Evolutionary conservation across 2,797 vertebrate genomes (phyloP).

Genomic region (Podarcis siculus): DNA sequence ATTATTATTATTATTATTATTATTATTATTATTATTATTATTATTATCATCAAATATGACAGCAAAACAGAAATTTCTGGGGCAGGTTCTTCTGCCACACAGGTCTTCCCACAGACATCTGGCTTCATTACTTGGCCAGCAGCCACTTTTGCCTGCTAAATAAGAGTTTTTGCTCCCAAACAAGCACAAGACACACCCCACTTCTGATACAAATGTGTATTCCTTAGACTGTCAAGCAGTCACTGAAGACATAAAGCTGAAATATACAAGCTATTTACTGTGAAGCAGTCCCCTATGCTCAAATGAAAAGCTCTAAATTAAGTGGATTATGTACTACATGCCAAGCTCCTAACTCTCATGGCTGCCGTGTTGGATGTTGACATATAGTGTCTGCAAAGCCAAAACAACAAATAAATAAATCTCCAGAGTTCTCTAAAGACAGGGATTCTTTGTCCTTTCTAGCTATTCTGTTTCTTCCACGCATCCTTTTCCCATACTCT

Average conservation of each 20-base stretch:
- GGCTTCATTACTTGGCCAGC: neutral
- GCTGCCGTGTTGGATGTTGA: neutral
- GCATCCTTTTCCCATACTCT: neutral
- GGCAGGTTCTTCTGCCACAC: neutral
- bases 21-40: too few species aligned
- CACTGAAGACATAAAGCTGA: neutral
- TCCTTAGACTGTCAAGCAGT: neutral
- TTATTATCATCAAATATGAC: neutral
- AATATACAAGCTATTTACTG: neutral
- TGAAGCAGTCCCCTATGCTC: neutral
- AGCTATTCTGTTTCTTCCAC: neutral
- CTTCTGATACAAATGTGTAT: neutral
- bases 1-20: too few species aligned
- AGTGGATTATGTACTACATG: neutral
- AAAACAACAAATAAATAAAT: too few species aligned
- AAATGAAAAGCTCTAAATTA: neutral
- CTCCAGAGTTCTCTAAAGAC: neutral
- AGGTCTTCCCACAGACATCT: neutral
- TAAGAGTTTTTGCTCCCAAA: neutral
- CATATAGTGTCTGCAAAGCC: too few species aligned
- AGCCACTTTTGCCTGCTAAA: neutral
- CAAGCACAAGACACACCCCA: neutral
- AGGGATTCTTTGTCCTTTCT: neutral
- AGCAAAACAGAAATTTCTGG: neutral
- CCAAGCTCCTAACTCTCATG: neutral